A percentile compares a stretch with the other conserved stretches of the same genome.
Evolutionary conservation across 2,113 vertebrate genomes (phyloP).

Genomic region (Willisornis vidua): DNA sequence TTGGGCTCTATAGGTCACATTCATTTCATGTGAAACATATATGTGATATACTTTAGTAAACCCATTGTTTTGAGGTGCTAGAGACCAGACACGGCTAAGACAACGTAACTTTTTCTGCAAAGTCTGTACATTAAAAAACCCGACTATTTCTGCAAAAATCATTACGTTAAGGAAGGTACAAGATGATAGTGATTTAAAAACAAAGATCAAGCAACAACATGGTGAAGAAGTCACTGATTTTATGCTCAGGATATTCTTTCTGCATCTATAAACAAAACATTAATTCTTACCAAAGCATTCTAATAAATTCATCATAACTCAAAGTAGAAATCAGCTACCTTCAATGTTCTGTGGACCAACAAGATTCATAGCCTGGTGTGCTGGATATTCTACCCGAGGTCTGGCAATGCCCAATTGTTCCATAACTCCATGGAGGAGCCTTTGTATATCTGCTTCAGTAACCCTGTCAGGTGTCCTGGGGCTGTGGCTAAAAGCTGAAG

Average conservation of each 20-base stretch:
- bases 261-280: neutral
- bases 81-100: neutral
- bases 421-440: slow-evolving; percentile 95
- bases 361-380: slow-evolving; percentile 94
- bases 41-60: neutral
- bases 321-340: slow-evolving; percentile 76
- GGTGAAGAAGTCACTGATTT: neutral
- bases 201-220: neutral
- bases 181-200: neutral
- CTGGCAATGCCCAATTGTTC: slow-evolving; percentile 95
- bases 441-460: slow-evolving; percentile 93
- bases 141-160: neutral
- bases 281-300: neutral
- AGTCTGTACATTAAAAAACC: rapidly evolving
- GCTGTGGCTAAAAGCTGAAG: slow-evolving; percentile 79
- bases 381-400: slow-evolving; percentile 93
- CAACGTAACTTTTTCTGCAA: neutral
- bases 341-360: slow-evolving; percentile 96
- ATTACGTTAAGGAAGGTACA: neutral
- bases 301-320: neutral
- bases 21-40: neutral
- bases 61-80: neutral
- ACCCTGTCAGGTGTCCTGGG: slow-evolving; percentile 83
- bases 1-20: neutral
- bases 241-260: neutral